A percentile compares a stretch with the other conserved stretches of the same genome.
Conservation (phyloP, 2,797 vertebrate species). For the Rhyacichthys aspro region DNA sequence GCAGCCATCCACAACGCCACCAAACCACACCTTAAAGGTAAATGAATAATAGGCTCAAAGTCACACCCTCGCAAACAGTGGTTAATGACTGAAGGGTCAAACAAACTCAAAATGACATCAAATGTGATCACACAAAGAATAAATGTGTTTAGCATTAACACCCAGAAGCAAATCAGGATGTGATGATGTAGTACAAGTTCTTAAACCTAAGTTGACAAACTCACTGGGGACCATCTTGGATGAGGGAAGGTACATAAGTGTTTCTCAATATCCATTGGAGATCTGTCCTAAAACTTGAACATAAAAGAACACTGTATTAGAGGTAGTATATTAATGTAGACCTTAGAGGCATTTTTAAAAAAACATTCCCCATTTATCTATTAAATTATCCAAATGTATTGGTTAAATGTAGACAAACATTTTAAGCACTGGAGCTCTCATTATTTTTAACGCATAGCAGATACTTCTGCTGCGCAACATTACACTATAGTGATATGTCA, state of each 20-base stretch:
- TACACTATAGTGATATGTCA: too few species aligned
- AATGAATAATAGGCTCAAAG: slow-evolving; percentile 8
- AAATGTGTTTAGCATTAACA: not conserved
- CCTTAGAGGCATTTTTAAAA: too few species aligned
- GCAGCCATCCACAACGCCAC: slow-evolving; percentile 93
- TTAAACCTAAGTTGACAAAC: slow-evolving; percentile 49
- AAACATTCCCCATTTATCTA: too few species aligned
- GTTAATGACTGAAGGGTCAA: slow-evolving; percentile 13
- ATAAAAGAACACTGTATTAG: slow-evolving; percentile 8
- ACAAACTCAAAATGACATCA: not conserved
- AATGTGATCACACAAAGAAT: slow-evolving; percentile 1
- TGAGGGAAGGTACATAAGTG: slow-evolving; percentile 86
- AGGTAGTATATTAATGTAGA: not conserved
- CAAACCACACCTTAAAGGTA: slow-evolving; percentile 84
- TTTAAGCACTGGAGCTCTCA: too few species aligned
- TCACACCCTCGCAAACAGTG: slow-evolving; percentile 13
- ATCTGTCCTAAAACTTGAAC: slow-evolving; percentile 83
- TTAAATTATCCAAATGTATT: not conserved
- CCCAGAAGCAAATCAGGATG: not conserved
- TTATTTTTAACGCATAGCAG: too few species aligned
- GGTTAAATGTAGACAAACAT: not conserved
- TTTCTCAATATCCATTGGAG: slow-evolving; percentile 88
- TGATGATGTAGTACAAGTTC: not conserved
- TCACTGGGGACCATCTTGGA: slow-evolving; percentile 93
- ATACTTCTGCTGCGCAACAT: too few species aligned